Evolutionary conservation across 2,797 vertebrate species (phyloP).

Genomic region (Channa striata): DNA sequence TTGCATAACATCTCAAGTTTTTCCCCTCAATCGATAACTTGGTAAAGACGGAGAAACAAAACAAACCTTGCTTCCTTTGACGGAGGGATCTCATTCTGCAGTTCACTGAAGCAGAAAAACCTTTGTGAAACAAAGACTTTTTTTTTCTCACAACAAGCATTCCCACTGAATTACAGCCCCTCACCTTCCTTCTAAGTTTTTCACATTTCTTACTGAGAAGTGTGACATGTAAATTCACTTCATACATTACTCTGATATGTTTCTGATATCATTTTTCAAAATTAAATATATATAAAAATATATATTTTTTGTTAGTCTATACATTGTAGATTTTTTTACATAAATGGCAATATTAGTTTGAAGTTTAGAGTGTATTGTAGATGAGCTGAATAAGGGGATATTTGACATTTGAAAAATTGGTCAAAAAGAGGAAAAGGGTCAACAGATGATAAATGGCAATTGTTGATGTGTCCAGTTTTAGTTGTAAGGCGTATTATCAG

Average conservation of each 20-base stretch:
- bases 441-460: slow-evolving; percentile 58
- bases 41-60: slow-evolving; percentile 48
- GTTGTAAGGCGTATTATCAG: slow-evolving; percentile 69
- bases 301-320: slow-evolving; percentile 92
- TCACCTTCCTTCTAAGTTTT: slow-evolving; percentile 72
- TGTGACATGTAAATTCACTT: slow-evolving; percentile 83
- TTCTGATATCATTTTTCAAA: slow-evolving; percentile 84
- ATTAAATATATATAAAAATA: slow-evolving; percentile 87
- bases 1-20: slow-evolving; percentile 59
- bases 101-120: slow-evolving; percentile 67
- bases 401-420: slow-evolving; percentile 80
- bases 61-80: slow-evolving; percentile 56
- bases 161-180: slow-evolving; percentile 78
- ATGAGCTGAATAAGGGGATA: slow-evolving; percentile 80
- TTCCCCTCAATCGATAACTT: slow-evolving; percentile 62
- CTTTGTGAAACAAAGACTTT: slow-evolving; percentile 70
- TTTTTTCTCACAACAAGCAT: slow-evolving; percentile 80
- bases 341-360: slow-evolving; percentile 88
- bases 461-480: slow-evolving; percentile 72
- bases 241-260: slow-evolving; percentile 84
- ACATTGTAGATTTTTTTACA: slow-evolving; percentile 91
- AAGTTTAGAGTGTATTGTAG: slow-evolving; percentile 88
- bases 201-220: slow-evolving; percentile 70
- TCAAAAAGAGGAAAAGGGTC: slow-evolving; percentile 66
- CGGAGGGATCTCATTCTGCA: slow-evolving; percentile 60